phyloP scores from a whole-genome alignment of 1,140 invertebrate genomes.

The Drosophila athabasca region DNA sequence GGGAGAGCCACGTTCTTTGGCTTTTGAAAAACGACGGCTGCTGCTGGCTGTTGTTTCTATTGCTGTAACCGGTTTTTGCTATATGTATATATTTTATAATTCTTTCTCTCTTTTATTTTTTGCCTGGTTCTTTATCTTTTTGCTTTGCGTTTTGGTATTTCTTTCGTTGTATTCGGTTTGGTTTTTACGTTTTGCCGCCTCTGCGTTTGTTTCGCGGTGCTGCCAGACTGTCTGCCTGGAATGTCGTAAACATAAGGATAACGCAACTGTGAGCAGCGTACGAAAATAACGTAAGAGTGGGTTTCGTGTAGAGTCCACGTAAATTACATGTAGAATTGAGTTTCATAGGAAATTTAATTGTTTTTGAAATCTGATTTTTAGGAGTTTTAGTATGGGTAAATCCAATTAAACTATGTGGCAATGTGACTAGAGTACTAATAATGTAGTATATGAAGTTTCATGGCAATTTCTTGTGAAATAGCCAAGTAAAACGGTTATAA shows the following conservation, averaged over 20 bases:
- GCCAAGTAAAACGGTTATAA: no score
- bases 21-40: slow-evolving; percentile 14
- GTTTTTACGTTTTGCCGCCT: slow-evolving; percentile 28
- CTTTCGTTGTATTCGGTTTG: slow-evolving; percentile 4
- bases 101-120: slow-evolving; percentile 25
- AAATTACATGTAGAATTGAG: background rate
- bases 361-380: no score
- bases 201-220: slow-evolving; percentile 60
- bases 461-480: no score
- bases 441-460: no score
- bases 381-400: no score
- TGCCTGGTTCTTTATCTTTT: slow-evolving; percentile 22
- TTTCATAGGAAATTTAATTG: no score
- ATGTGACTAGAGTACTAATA: no score
- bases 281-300: background rate
- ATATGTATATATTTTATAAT: slow-evolving; percentile 17
- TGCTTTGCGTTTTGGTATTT: slow-evolving; percentile 40
- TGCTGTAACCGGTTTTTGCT: slow-evolving; percentile 56
- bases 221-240: slow-evolving; percentile 47
- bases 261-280: no score
- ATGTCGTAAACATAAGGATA: no score
- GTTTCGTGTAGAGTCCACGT: slow-evolving; percentile 1
- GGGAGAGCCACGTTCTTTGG: slow-evolving; percentile 57
- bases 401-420: no score
- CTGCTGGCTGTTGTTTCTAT: slow-evolving; percentile 15